Evolutionary conservation across 2,888 invertebrate species (phyloP).

Genomic region (Orthosia gracilis): DNA sequence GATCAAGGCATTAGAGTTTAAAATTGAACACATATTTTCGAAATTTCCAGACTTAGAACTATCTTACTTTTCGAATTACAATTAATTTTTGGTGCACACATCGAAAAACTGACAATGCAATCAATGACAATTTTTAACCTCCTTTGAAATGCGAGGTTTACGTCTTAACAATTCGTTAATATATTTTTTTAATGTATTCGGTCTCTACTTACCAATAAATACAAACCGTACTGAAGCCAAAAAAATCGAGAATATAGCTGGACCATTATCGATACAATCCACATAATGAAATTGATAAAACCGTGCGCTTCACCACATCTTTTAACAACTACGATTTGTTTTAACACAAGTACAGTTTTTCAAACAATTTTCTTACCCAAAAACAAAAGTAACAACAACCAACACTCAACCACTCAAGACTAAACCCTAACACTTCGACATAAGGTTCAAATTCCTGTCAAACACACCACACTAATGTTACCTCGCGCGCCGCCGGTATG

Average conservation of each 20-base stretch:
- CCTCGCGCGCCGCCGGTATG: slow-evolving; percentile 40
- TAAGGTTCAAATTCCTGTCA: slow-evolving; percentile 44
- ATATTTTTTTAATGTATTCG: slow-evolving; percentile 9
- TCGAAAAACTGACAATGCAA: slow-evolving; percentile 12
- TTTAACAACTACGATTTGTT: neutral
- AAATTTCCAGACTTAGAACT: slow-evolving; percentile 24
- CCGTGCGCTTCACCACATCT: neutral
- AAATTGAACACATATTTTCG: slow-evolving; percentile 17
- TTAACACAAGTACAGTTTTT: neutral
- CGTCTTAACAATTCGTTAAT: neutral
- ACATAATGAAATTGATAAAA: slow-evolving; percentile 20
- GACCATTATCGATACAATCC: slow-evolving; percentile 25
- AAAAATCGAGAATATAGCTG: neutral
- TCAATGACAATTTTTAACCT: neutral
- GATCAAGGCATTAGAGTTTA: slow-evolving; percentile 23
- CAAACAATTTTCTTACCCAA: neutral
- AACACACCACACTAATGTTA: slow-evolving; percentile 45
- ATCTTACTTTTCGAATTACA: slow-evolving; percentile 25
- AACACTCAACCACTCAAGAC: slow-evolving; percentile 12
- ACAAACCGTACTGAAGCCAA: neutral
- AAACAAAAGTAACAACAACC: slow-evolving; percentile 9
- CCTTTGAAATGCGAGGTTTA: slow-evolving; percentile 13
- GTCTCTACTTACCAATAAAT: neutral
- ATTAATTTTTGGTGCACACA: slow-evolving; percentile 50
- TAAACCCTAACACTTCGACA: slow-evolving; percentile 21